Evolutionary conservation across 2,113 vertebrate genomes (phyloP), one percentile per base, ranked within the genome.

Genomic region (Nothocercus nigrocapillus): DNA sequence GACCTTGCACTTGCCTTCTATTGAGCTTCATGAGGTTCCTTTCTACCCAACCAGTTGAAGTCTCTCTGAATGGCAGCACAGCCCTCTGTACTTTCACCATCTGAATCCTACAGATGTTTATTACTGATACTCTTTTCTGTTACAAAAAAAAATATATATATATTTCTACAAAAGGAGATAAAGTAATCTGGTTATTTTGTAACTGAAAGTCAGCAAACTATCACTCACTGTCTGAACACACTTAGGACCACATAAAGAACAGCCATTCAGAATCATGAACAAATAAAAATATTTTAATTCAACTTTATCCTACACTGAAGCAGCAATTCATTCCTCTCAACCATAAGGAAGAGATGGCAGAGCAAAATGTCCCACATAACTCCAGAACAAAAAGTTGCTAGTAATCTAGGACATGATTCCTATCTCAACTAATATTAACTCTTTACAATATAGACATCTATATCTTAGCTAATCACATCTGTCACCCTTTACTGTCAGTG

Each of bases 321-420:
- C 7, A 1, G 2, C 40, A 64, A 24, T 12, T 19, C 32, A 45
- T 28, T 0, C 13, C 20, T 34, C 13, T 73, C 25, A 56, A 25
- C 28, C 1, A 3, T 32, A 51, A 30, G 11, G 56, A 76, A 13
- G 9, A 34, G 56, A 51, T 12, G 6, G 7, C 3, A 61, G 42
- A 58, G 6, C 9, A 89, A 67, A 85, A 20, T 9, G 1, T 34
- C 34, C 58, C 32, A 63, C 0, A 0, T 2, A 24, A n/a, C 19
- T 78, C 62, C 40, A 36, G 66, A 82, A 36, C 2, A 13, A 53
- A 8, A 77, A 32, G 15, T 5, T 85, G 21, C 36, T 70, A 18
- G 45, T 67, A 32, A 36, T 5, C 56, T 53, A 59, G 28, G 21
- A 74, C 6, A 10, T 36, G 30, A 54, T 44, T 38, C 24, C 19